Conservation (phyloP, 1,140 invertebrate species). For the Pseudobourletiella spinata region DNA sequence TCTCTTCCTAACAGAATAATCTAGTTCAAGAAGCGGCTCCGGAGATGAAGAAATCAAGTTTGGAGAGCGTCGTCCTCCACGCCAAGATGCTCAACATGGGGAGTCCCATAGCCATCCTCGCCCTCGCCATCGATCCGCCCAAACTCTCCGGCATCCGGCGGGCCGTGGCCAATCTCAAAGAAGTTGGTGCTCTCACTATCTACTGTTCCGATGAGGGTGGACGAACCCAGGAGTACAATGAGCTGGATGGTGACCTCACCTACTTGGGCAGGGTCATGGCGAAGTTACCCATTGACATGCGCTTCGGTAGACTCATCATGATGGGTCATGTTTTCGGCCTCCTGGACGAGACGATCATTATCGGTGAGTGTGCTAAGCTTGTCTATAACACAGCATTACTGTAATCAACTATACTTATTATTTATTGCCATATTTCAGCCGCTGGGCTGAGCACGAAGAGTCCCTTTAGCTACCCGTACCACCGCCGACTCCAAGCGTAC, state of each 20-base stretch:
- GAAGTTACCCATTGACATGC: slow-evolving; percentile 69
- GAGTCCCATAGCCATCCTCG: slow-evolving; percentile 69
- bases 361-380: slow-evolving; percentile 64
- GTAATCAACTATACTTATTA: no score
- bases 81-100: slow-evolving; percentile 76
- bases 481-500: slow-evolving; percentile 61
- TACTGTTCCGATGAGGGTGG: slow-evolving; percentile 34
- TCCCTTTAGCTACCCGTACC: slow-evolving; percentile 66
- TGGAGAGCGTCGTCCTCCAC: slow-evolving; percentile 73
- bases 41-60: slow-evolving; percentile 69
- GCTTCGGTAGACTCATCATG: slow-evolving; percentile 72
- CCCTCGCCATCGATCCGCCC: slow-evolving; percentile 77
- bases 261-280: slow-evolving; percentile 76
- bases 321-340: slow-evolving; percentile 79
- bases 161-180: slow-evolving; percentile 76
- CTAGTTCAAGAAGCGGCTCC: slow-evolving; percentile 53
- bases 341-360: slow-evolving; percentile 74
- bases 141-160: slow-evolving; percentile 67
- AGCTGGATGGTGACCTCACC: slow-evolving; percentile 79
- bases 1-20: slow-evolving; percentile 35
- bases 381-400: no score
- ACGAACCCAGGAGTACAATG: slow-evolving; percentile 45
- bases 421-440: slow-evolving; percentile 46
- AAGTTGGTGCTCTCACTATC: slow-evolving; percentile 52
- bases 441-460: slow-evolving; percentile 71